Evolutionary conservation across 2,113 vertebrate genomes (phyloP), one percentile per base, ranked within the genome.

Genomic region (Triplophysa tibetana): DNA sequence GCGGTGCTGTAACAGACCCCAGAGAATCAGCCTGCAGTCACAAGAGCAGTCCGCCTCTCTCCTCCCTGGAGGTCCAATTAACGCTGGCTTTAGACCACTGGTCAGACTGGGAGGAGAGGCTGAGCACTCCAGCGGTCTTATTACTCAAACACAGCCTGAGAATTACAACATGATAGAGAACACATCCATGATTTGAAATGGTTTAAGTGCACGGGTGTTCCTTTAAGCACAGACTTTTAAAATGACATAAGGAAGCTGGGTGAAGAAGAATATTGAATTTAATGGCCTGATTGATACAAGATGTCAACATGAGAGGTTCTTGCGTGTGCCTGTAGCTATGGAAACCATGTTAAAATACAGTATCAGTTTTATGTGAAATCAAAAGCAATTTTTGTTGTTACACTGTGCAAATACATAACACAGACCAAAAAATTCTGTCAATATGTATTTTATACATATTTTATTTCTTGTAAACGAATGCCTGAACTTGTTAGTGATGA

Each of bases 11-110:
- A 41, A 17, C 67, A 43, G 50, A 41, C 63, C 52, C 68, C 14
- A 33, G 83, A 88, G 85, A 83, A 26, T 50, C 70, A 75, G 70
- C 62, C 26, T 48, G 77, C 67, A 87, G 82, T 85, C 80, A 82
- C 64, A 74, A 64, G 64, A 82, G 74, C 79, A 78, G 80, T 77
- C 79, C 75, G 80, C 74, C 68, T 74, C 69, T 43, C 41, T 82
- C 45, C 50, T 89, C 89, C 87, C 87, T 68, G 60, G 88, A 88
- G 88, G 83, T 85, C 84, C 88, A 90, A 90, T 92, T 91, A 91
- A 84, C 82, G 81, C 83, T 78, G 63, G 82, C 86, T 85, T 90
- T 91, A 87, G 81, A 87, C 86, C 84, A 75, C 61, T 83, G 85
- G 84, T 89, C 83, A 72, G 81, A 78, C 60, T 80, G 84, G 88